phyloP scores from a whole-genome alignment of 2,113 vertebrate genomes.

The Corydoras sp. region DNA sequence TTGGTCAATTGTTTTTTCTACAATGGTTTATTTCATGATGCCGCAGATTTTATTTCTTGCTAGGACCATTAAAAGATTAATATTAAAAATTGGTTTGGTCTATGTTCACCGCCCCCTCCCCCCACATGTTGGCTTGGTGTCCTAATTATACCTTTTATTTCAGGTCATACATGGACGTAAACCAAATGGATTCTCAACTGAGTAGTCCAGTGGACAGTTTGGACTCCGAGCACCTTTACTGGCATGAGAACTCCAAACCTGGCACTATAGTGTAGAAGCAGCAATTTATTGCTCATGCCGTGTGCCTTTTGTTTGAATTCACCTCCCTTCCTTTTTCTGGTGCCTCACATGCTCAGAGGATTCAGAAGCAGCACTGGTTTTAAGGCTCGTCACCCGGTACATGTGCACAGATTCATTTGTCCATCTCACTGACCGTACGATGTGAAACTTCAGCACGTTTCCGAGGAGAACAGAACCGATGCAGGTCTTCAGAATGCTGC shows the following conservation, averaged over 20 bases:
- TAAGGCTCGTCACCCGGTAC: slow-evolving; percentile 24
- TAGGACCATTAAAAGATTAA: no score
- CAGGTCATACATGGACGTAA: slow-evolving; percentile 74
- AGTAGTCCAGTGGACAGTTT: slow-evolving; percentile 61
- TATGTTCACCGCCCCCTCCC: no score
- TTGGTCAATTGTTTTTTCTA: no score
- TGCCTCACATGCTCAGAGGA: slow-evolving; percentile 13
- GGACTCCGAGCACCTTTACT: slow-evolving; percentile 72
- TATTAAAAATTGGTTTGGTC: no score
- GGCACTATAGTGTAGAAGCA: slow-evolving; percentile 86
- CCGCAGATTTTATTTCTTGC: no score
- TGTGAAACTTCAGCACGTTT: no score
- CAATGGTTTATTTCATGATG: no score
- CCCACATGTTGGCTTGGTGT: neutral
- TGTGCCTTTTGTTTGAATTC: slow-evolving; percentile 69
- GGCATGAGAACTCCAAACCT: slow-evolving; percentile 91
- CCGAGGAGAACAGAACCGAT: no score
- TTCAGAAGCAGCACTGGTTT: slow-evolving; percentile 46
- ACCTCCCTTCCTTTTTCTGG: slow-evolving; percentile 17
- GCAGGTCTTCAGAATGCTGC: no score
- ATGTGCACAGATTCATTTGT: slow-evolving; percentile 7
- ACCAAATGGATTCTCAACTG: slow-evolving; percentile 62
- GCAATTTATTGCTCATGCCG: slow-evolving; percentile 42
- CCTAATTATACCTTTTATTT: slow-evolving; percentile 43
- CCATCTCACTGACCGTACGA: neutral